Evolutionary conservation across 1,140 invertebrate species (phyloP), one percentile per base, ranked within the genome.

Genomic region (Choristoneura fumiferana): DNA sequence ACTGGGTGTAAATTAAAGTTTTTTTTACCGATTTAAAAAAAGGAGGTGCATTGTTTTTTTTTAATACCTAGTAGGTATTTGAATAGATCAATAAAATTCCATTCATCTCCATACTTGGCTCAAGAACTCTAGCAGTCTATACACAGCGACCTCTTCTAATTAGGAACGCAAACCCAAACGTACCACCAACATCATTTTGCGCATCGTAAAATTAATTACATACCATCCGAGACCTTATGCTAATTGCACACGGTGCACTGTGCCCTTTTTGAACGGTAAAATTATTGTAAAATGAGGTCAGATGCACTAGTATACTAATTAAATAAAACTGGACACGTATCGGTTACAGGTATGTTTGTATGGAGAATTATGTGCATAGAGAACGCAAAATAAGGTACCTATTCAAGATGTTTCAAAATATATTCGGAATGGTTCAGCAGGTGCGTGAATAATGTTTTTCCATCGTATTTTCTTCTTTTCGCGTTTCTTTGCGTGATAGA

Each of bases 291-390:
- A 49, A 22, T 49, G 43, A 10, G 43, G 43, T 49, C 43, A 49
- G 43, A 29, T 49, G 43, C 43, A 49, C 43, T 49, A 17, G 40
- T 18, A 29, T 18, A 18, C 43, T 49, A 49, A 49, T 49, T 49
- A 22, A 49, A 49, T 49, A 49, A 49, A 29, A 49, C 43, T 49
- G 43, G 43, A 49, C 18, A 49, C 43, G 43, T 22, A 15, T 34
- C 33, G 33, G 4, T 8, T 49, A 17, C 43, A 49, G 43, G 43
- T 49, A 49, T 29, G 6, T 29, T 2, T 29, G 2, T 29, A 6
- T 49, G 14, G 15, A 13, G 37, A 39, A 12, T 13, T 49, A 49
- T 6, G 22, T 49, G 43, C 18, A 29, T 29, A 22, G 43, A 49
- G 43, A 49, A 49, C 22, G 43, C 43, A 6, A 49, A 49, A n/a